phyloP scores from a whole-genome alignment of 2,888 invertebrate genomes.

The Lordiphosa andalusiaca region DNA sequence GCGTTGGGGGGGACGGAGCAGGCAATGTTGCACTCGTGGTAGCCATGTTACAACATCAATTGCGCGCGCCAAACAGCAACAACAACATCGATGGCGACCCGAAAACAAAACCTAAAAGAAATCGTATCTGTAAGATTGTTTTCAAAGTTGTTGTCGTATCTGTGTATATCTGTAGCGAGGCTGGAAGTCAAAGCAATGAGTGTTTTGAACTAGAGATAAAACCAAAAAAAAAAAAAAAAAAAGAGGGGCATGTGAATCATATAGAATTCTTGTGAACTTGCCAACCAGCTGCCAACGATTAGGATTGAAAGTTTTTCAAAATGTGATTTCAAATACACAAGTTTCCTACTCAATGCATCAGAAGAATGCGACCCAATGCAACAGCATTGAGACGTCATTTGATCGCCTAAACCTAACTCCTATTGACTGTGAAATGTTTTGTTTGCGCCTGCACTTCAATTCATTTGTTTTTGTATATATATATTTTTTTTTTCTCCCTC shows the following conservation, averaged over 20 bases:
- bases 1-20: slow-evolving; percentile 21
- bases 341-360: no score
- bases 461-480: background rate
- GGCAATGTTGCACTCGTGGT: slow-evolving; percentile 72
- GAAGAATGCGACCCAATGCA: no score
- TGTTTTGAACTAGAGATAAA: slow-evolving; percentile 1
- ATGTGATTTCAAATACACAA: no score
- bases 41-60: slow-evolving; percentile 76
- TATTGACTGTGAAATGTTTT: slow-evolving; percentile 22
- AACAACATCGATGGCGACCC: slow-evolving; percentile 44
- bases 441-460: slow-evolving; percentile 1
- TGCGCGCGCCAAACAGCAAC: slow-evolving; percentile 67
- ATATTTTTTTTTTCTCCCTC: slow-evolving; percentile 29
- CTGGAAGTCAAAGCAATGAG: slow-evolving; percentile 20
- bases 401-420: slow-evolving; percentile 9
- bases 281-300: no score
- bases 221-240: no score
- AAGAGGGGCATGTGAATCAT: slow-evolving; percentile 1
- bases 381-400: no score
- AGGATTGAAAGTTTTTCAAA: no score
- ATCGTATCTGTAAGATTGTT: slow-evolving; percentile 69
- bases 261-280: slow-evolving; percentile 9
- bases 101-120: slow-evolving; percentile 63
- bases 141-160: slow-evolving; percentile 33
- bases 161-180: slow-evolving; percentile 49